Conservation (phyloP, 2,888 invertebrate species). For the Eretmocerus hayati region DNA sequence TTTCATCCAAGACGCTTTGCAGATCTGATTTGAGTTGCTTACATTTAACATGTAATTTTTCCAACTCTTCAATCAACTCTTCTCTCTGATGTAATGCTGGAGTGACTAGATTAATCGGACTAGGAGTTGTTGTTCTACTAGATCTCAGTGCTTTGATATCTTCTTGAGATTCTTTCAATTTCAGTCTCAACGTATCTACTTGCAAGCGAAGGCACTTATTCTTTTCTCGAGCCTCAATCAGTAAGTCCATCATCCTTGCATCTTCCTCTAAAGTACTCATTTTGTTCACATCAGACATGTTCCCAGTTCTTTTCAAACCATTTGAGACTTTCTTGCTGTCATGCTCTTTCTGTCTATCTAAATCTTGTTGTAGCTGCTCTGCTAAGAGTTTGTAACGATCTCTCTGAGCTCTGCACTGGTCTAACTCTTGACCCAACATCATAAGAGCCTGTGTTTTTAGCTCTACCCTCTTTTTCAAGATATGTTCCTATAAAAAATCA, state of each 20-base stretch:
- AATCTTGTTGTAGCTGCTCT: constrained; percentile 62
- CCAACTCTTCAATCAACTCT: constrained; percentile 61
- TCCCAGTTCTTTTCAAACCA: constrained; percentile 16
- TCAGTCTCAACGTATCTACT: constrained; percentile 66
- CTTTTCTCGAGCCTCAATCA: constrained; percentile 48
- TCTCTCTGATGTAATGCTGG: constrained; percentile 59
- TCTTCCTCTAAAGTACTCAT: constrained; percentile 26
- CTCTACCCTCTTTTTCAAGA: constrained; percentile 55
- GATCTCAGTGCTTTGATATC: constrained; percentile 61
- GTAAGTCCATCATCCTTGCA: constrained; percentile 29
- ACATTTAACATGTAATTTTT: constrained; percentile 61
- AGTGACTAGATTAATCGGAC: constrained; percentile 30
- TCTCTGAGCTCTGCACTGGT: constrained; percentile 69
- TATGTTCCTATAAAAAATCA: constrained; percentile 21
- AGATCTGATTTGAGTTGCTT: constrained; percentile 69
- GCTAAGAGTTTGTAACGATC: constrained; percentile 76
- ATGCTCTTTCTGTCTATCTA: constrained; percentile 45
- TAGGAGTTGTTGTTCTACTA: constrained; percentile 36
- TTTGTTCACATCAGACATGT: neutral
- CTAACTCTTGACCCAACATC: constrained; percentile 71
- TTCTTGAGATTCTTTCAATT: constrained; percentile 63
- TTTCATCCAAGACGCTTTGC: constrained; percentile 73
- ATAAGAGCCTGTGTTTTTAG: constrained; percentile 76
- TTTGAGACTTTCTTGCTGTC: constrained; percentile 27
- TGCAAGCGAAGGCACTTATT: constrained; percentile 53